Percentiles rank a stretch among this genome's conserved stretches.
Conservation (phyloP, 2,797 vertebrate genomes). For the Rhinophrynus dorsalis region DNA sequence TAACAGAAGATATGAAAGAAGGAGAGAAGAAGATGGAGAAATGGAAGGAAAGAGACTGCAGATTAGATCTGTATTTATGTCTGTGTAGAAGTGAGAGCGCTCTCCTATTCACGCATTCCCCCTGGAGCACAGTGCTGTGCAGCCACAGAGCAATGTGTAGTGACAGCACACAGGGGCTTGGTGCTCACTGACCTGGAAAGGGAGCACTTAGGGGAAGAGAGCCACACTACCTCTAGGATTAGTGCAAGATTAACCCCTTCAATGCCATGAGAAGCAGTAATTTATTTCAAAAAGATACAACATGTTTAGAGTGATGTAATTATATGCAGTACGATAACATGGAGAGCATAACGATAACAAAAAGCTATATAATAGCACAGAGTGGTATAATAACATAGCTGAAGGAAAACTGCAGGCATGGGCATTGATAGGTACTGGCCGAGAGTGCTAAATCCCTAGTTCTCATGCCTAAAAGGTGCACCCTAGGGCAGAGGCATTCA, state of each 20-base stretch:
- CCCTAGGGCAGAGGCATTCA: too few relatives aligned
- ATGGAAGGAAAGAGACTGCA: conserved; percentile 16
- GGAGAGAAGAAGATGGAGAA: conserved; percentile 35
- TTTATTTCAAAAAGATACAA: not conserved
- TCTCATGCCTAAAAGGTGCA: too few relatives aligned
- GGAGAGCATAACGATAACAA: too few relatives aligned
- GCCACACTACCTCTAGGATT: conserved; percentile 17
- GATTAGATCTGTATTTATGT: not conserved
- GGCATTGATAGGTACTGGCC: too few relatives aligned
- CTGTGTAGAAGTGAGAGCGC: not conserved
- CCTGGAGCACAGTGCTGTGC: conserved; percentile 1
- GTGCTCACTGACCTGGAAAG: conserved; percentile 42
- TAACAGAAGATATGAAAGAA: too few relatives aligned
- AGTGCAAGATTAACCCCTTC: conserved; percentile 8
- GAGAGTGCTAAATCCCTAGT: too few relatives aligned
- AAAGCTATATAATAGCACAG: too few relatives aligned
- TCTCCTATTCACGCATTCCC: conserved; percentile 11
- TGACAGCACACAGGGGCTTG: conserved; percentile 37
- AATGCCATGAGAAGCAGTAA: not conserved
- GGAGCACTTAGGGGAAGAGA: conserved; percentile 16
- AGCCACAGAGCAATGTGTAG: conserved; percentile 29
- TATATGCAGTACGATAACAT: too few relatives aligned
- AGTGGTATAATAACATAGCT: too few relatives aligned
- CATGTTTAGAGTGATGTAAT: too few relatives aligned
- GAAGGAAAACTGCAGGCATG: too few relatives aligned